Evolutionary conservation across 1,140 invertebrate species (phyloP), one percentile per base, ranked within the genome.

Genomic region (Drosophila biarmipes): DNA sequence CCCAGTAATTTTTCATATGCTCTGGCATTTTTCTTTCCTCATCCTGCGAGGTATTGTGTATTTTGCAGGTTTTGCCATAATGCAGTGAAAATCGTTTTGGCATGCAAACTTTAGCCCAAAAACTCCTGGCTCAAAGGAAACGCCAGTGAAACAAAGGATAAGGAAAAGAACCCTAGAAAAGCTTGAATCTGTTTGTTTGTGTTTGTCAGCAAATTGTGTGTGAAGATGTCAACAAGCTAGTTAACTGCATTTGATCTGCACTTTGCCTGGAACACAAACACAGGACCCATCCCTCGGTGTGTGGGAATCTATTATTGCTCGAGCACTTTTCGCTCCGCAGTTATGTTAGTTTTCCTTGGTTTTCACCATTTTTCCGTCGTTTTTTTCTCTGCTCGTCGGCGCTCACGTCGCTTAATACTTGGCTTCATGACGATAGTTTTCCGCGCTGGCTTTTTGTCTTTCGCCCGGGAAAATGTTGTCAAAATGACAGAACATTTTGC

Each of bases 401-500:
- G 17, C 31, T 62, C 64, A 68, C 64, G 64, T 68, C 49, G 68
- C 69, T 54, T 73, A 73, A 73, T 63, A 73, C 69, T 73, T 55
- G 71, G 43, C 71, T 73, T 40, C 64, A 71, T 48, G 64, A 29
- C 51, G 57, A 74, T 73, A 73, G 71, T 73, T 73, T 74, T 43
- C 19, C 51, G 38, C 27, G 21, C 19, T 38, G 21, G 51, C 31
- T 52, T 74, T 74, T 49, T 57, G 72, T 52, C 52, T 64, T 64
- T 56, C 19, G 34, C 12, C 49, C 29, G 49, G 19, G 49, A 29
- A 53, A 54, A 67, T 58, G 73, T 62, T 81, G 81, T 80, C 77
- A 78, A 85, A 85, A 80, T 79, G 79, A 87, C 79, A 89, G 84
- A 75, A 73, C 68, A 78, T 78, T 75, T 82, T 87, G 69, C 78